A percentile compares a stretch with the other conserved stretches of the same genome.
Evolutionary conservation across 2,888 invertebrate genomes (phyloP).

Genomic region (Chymomyza procnemis): DNA sequence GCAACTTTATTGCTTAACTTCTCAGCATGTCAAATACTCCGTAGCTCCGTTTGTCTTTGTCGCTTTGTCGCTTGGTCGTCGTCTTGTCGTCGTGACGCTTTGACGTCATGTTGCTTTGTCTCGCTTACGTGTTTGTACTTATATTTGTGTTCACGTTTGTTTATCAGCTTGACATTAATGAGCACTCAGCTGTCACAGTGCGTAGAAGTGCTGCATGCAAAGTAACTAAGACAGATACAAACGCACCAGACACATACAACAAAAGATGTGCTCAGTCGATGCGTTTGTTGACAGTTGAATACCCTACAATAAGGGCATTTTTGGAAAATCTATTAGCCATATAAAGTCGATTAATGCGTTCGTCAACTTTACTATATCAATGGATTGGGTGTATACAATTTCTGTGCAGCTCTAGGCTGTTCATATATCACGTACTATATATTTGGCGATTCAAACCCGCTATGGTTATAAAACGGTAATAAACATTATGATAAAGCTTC

Average conservation of each 20-base stretch:
- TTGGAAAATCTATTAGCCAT: too few relatives aligned
- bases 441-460: too few relatives aligned
- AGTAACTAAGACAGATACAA: background rate
- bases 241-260: background rate
- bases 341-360: too few relatives aligned
- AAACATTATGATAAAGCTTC: too few relatives aligned
- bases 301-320: too few relatives aligned
- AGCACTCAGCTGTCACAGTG: constrained; percentile 16
- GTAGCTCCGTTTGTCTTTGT: background rate
- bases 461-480: too few relatives aligned
- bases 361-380: too few relatives aligned
- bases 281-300: too few relatives aligned
- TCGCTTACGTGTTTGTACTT: background rate
- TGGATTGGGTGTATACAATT: too few relatives aligned
- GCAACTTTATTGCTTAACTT: background rate
- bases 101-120: background rate
- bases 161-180: constrained; percentile 19
- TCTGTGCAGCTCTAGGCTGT: too few relatives aligned
- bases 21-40: background rate
- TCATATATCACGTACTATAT: too few relatives aligned
- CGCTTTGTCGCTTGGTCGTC: background rate
- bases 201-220: background rate
- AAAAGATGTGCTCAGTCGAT: background rate
- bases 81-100: background rate
- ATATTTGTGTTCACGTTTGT: constrained; percentile 1